A percentile compares a stretch with the other conserved stretches of the same genome.
phyloP scores from a whole-genome alignment of 2,797 vertebrate genomes.

The Tympanoctomys barrerae region DNA sequence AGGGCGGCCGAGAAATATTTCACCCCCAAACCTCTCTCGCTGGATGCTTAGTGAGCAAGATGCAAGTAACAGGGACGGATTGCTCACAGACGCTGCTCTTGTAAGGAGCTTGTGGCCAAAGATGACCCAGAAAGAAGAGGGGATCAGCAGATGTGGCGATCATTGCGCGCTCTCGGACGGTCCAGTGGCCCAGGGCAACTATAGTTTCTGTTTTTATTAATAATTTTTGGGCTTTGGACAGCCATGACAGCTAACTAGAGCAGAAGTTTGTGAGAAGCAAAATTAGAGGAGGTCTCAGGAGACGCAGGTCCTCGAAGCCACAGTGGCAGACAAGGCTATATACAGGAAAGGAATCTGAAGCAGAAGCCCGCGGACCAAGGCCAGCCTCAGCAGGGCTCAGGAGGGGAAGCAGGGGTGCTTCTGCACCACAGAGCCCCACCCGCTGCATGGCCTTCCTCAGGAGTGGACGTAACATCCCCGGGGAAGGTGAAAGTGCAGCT shows the following conservation, averaged over 20 bases:
- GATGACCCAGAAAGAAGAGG: neutral
- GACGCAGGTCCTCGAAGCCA: neutral
- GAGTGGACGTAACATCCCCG: neutral
- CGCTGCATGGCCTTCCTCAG: neutral
- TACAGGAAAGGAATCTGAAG: no score
- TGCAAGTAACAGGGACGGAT: neutral
- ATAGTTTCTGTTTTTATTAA: neutral
- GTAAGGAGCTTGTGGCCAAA: neutral
- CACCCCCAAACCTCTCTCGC: no score
- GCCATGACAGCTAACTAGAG: neutral
- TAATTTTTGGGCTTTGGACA: neutral
- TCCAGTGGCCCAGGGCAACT: neutral
- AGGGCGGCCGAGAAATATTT: neutral
- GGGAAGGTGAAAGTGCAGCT: neutral
- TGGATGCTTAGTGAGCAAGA: neutral
- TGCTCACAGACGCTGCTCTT: neutral
- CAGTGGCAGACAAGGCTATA: neutral
- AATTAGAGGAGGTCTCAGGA: neutral
- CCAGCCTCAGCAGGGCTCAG: neutral
- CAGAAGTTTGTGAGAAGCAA: neutral
- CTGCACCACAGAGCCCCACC: neutral
- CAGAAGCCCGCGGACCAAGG: neutral
- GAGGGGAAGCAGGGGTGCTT: neutral
- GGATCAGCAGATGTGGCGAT: neutral
- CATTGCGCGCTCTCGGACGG: no score